Evolutionary conservation across 1,140 invertebrate species (phyloP).

Genomic region (Eriocheir sinensis): DNA sequence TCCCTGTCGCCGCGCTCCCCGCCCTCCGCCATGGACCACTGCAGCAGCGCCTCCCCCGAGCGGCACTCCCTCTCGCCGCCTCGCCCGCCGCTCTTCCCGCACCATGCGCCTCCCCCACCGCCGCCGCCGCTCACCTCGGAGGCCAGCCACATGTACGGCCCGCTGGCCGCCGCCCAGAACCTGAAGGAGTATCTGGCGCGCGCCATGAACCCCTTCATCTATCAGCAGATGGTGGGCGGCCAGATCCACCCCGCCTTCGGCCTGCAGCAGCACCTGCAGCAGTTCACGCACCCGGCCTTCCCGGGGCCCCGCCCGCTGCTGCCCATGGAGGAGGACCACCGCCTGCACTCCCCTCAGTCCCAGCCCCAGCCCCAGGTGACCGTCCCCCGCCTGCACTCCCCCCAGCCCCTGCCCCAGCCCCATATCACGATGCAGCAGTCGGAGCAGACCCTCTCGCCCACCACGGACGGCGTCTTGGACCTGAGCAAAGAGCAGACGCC

Average conservation of each 20-base stretch:
- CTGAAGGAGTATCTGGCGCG: constrained; percentile 79
- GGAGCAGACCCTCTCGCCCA: constrained; percentile 16
- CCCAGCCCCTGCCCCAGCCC: constrained; percentile 53
- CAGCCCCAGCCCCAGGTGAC: constrained; percentile 46
- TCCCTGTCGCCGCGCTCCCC: constrained; percentile 31
- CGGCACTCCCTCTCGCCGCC: constrained; percentile 61
- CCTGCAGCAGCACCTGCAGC: constrained; percentile 74
- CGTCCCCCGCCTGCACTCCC: constrained; percentile 40
- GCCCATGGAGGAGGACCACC: constrained; percentile 57
- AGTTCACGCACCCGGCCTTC: constrained; percentile 61
- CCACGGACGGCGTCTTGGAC: constrained; percentile 73
- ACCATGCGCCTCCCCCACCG: constrained; percentile 63
- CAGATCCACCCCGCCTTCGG: constrained; percentile 73
- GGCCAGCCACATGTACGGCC: constrained; percentile 45
- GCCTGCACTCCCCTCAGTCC: constrained; percentile 46
- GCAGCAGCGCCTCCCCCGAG: constrained; percentile 57
- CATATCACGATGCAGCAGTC: background rate
- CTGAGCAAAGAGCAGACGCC: constrained; percentile 78
- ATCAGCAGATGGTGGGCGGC: constrained; percentile 69
- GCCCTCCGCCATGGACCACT: constrained; percentile 48
- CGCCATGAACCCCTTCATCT: constrained; percentile 78
- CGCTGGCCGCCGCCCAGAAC: constrained; percentile 69
- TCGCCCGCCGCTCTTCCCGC: constrained; percentile 58
- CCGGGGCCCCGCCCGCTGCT: constrained; percentile 55
- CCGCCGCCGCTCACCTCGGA: constrained; percentile 54